Evolutionary conservation across 2,888 invertebrate genomes (phyloP), one percentile per base, ranked within the genome.

Genomic region (Lasioglossum leucozonium): DNA sequence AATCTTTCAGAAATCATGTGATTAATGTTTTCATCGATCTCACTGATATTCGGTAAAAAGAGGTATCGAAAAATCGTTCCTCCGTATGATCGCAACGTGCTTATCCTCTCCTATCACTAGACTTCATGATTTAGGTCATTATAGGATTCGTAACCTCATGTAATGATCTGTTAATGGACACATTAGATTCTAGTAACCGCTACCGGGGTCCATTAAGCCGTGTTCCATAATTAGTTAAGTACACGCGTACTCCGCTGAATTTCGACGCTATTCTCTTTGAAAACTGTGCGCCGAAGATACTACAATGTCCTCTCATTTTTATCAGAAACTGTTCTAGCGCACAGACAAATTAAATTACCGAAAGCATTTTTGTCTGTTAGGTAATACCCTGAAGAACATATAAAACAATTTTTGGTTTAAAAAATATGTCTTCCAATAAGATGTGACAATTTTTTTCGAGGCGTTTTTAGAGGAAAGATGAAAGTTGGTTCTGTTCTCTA

Each of bases 91-190:
- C 37, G 1, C 30, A 37, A 22, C 10, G 18, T 22, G 37, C 37
- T 67, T 67, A 67, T 67, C 67, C 37, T 34, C 37, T 34, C 37
- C 67, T 67, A 34, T 37, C 67, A 37, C 4, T 37, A 37, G 37
- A 37, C 67, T 67, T 67, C 22, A 22, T 37, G 67, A 37, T 67
- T 67, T 37, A 67, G 37, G 67, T 67, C 67, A 67, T 67, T 37
- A 67, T 67, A 37, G 22, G 67, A 67, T 67, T 67, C 67, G 76
- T 44, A 40, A 62, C 65, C 62, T 62, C 44, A 34, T 75, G 42
- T 55, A 75, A 75, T 37, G 67, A 67, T 67, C 67, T 67, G 67
- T 37, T 67, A 67, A 67, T 67, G 67, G 67, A 67, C 67, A 67
- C 67, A 67, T 67, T 67, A 67, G 67, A 67, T 67, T 67, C 67